Evolutionary conservation across 2,113 vertebrate species (phyloP).

Genomic region (Peromyscus leucopus): DNA sequence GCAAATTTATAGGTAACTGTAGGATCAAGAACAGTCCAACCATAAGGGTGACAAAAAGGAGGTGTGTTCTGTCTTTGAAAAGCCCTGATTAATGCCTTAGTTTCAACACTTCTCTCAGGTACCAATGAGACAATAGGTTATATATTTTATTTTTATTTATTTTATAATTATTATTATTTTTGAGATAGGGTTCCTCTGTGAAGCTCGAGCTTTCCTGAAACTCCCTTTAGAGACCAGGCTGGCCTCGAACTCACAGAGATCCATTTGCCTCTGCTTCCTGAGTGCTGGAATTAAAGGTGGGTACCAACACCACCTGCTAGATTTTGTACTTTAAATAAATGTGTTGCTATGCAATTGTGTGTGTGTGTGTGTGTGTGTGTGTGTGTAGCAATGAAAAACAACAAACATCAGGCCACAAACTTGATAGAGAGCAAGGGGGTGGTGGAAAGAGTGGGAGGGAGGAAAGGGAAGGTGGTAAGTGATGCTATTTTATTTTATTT

Average conservation of each 20-base stretch:
- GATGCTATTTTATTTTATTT: not conserved
- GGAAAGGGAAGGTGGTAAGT: not conserved
- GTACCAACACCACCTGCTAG: not conserved
- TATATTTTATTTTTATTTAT: not conserved
- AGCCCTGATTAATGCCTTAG: not conserved
- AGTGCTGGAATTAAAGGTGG: not conserved
- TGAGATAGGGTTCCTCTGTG: not conserved
- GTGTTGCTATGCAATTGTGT: not conserved
- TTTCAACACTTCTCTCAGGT: not conserved
- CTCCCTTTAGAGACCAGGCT: not conserved
- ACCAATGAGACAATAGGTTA: not conserved
- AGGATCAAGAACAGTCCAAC: not conserved
- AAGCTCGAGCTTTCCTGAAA: not conserved
- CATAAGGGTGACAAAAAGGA: not conserved
- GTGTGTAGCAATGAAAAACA: no score
- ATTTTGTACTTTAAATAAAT: not conserved
- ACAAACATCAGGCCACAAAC: not conserved
- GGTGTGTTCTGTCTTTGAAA: not conserved
- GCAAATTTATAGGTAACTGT: not conserved
- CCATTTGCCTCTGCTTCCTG: not conserved
- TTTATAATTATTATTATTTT: not conserved
- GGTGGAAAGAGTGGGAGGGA: not conserved
- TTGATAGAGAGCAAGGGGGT: not conserved
- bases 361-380: not conserved
- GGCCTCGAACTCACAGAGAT: not conserved